phyloP scores from a whole-genome alignment of 1,140 invertebrate genomes.

The Microplitis mediator region DNA sequence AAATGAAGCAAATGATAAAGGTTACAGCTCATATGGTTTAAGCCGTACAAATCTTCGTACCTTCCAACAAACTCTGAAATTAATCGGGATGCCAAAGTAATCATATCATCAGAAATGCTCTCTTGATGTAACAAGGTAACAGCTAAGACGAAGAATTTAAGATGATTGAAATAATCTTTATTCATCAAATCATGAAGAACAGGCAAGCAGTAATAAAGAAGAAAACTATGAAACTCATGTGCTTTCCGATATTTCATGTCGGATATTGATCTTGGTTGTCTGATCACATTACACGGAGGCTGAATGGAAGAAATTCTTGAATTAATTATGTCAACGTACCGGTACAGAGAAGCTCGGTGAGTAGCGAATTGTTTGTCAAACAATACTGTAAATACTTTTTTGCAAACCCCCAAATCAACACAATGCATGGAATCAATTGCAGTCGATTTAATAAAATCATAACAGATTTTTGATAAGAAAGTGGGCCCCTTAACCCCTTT shows the following conservation, averaged over 20 bases:
- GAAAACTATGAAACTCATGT: constrained; percentile 20
- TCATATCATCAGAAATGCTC: background rate
- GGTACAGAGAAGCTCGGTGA: constrained; percentile 9
- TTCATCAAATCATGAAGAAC: too few species aligned
- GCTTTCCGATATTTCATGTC: constrained; percentile 21
- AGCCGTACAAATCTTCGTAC: constrained; percentile 17
- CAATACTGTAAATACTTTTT: constrained; percentile 26
- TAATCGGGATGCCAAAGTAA: constrained; percentile 1
- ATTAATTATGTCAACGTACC: background rate
- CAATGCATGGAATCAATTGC: constrained; percentile 25
- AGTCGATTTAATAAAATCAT: constrained; percentile 11
- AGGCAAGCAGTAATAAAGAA: too few species aligned
- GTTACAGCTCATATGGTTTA: background rate
- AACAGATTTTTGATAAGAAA: constrained; percentile 4
- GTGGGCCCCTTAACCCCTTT: background rate
- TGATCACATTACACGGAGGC: constrained; percentile 4
- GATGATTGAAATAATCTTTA: too few species aligned
- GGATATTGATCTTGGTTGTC: constrained; percentile 23
- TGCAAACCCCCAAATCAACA: constrained; percentile 19
- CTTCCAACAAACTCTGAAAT: background rate
- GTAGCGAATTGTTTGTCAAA: background rate
- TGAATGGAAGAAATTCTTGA: background rate
- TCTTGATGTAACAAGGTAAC: constrained; percentile 8
- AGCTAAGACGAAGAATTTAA: too few species aligned
- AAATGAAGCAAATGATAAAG: constrained; percentile 21